Percentiles rank a stretch among this genome's conserved stretches.
Evolutionary conservation across 2,888 invertebrate genomes (phyloP).

Genomic region (Augiades crinisus): DNA sequence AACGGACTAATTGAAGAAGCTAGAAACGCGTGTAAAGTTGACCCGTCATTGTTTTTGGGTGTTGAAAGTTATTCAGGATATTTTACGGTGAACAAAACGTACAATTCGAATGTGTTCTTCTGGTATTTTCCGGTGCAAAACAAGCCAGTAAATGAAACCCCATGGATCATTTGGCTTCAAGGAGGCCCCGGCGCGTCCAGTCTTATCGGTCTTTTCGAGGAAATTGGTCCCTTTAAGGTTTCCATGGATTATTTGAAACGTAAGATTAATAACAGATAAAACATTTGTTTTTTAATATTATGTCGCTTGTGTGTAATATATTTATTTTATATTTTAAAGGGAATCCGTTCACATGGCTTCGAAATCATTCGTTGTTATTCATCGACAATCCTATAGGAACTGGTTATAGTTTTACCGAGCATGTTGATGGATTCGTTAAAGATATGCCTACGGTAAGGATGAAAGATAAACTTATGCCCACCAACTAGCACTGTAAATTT

Average conservation of each 20-base stretch:
- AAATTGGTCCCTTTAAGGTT: conserved; percentile 62
- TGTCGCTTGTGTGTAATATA: neutral
- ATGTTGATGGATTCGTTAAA: conserved; percentile 72
- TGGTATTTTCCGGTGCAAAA: conserved; percentile 88
- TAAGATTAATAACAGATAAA: conserved; percentile 41
- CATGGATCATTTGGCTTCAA: conserved; percentile 92
- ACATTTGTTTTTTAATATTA: too few species aligned
- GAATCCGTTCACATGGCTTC: conserved; percentile 79
- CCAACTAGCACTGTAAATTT: too few species aligned
- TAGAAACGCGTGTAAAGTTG: conserved; percentile 47
- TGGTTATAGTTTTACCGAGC: conserved; percentile 83
- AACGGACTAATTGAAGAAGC: conserved; percentile 47
- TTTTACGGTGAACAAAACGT: conserved; percentile 85
- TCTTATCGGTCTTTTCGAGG: conserved; percentile 58
- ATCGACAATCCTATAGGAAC: conserved; percentile 85
- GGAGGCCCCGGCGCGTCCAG: conserved; percentile 92
- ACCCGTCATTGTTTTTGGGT: conserved; percentile 52
- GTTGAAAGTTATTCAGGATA: conserved; percentile 74
- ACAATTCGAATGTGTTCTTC: conserved; percentile 90
- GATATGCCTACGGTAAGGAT: conserved; percentile 78
- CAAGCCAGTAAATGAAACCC: conserved; percentile 63
- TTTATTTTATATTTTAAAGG: conserved; percentile 41
- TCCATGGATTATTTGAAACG: conserved; percentile 43
- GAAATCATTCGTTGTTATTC: conserved; percentile 82
- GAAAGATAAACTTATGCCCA: neutral